Evolutionary conservation across 1,140 invertebrate species (phyloP), one percentile per base, ranked within the genome.

Genomic region (Berghia stephanieae): DNA sequence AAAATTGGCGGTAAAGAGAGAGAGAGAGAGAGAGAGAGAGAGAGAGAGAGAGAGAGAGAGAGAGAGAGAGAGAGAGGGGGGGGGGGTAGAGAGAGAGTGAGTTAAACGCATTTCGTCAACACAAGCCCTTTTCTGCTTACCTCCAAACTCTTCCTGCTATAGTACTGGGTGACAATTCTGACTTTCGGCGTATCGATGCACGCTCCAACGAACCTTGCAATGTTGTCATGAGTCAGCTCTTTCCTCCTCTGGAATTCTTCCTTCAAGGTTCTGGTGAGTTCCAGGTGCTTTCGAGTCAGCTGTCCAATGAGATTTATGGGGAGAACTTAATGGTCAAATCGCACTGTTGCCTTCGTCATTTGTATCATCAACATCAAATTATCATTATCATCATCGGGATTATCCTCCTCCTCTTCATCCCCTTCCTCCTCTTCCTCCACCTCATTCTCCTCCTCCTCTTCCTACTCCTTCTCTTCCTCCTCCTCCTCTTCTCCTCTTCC

Each of bases 171-270:
- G 16, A 97, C 92, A 52, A 97, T 94, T 86, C 94, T 96, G 77
- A 97, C 94, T 83, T 96, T 94, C 0, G 86, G 86, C 1, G 95
- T 93, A 80, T 96, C 95, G 4, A 98, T 93, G 86, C 94, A 95
- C 52, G 96, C 96, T 78, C 98, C 98, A 87, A 99, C 95, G 90
- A 99, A 99, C 67, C 95, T 94, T 90, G 99, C 99, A 71, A 99
- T 93, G 90, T 98, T 97, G 85, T 97, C 96, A 84, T 97, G 96
- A 38, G 95, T 92, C 38, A 97, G 90, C 88, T 98, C 96, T 75
- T 95, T 92, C 90, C 97, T 93, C 93, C 95, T 92, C 92, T 98
- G 98, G 95, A 99, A 97, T 90, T 99, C 97, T 87, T 98, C 98
- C 94, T 99, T 99, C 71, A 95, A 93, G 75, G 96, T 94, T 55